Evolutionary conservation across 2,888 invertebrate genomes (phyloP), one percentile per base, ranked within the genome.

Genomic region (Shargacucullia verbasci): DNA sequence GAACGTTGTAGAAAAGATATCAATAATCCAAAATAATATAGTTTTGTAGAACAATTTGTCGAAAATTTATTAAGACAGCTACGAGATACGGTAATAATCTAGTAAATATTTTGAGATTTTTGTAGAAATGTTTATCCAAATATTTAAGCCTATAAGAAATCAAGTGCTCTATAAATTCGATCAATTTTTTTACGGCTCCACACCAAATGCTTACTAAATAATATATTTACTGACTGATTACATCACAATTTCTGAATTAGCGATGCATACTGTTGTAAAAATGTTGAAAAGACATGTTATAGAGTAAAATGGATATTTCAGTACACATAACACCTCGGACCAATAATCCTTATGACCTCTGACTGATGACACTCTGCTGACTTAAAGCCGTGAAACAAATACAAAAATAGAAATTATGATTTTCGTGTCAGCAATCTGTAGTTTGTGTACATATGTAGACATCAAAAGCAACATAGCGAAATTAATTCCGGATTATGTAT

Each of bases 71-170:
- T 45, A 56, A 69, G 71, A 69, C 68, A 66, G 63, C 38, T 59
- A 73, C 48, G 59, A 47, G 53, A 58, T 64, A 69, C 59, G 54
- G 65, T 66, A 56, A 63, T 58, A 35, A 60, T 60, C n/a, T 37
- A 37, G 59, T 71, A 73, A 73, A 73, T 75, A 71, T 75, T 73
- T 73, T 62, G 49, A 65, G 29, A 45, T 45, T 27, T 38, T 59
- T 57, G 50, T 49, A 55, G 52, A 60, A 61, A 75, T 63, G 70
- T 66, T 72, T 59, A 65, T 49, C 33, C 35, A 37, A 54, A 47
- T 54, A 56, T 57, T 63, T 53, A 57, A 63, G 68, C 71, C 63
- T 70, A 58, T 29, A 63, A 62, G 59, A 73, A 75, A 75, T 72
- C 47, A 72, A 67, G 67, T 55, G 39, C 40, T 61, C 59, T 54